Evolutionary conservation across 2,113 vertebrate genomes (phyloP), one percentile per base, ranked within the genome.

Genomic region (Puffinus mauretanicus): DNA sequence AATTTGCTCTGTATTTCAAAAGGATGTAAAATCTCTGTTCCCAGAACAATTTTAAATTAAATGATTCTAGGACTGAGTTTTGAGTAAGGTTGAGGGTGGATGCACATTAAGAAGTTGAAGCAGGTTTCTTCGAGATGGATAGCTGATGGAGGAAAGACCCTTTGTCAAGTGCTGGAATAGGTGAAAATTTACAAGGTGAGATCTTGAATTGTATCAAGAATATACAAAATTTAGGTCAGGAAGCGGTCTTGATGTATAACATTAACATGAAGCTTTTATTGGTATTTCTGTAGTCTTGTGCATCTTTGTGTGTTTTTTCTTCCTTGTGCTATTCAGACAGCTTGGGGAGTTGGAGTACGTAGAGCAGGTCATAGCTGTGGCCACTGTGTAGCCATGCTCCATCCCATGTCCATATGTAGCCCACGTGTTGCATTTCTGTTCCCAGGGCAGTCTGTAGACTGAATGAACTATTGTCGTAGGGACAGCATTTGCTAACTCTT

Each of bases 331-430:
- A 2, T 90, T 76, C 16, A 0, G 0, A 4, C 38, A 42, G 15
- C 14, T 1, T 32, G n/a, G 30, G 38, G 19, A 52, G 16, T 8
- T 72, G 77, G 15, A 21, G 27, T 19, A 11, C 0, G 1, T 27
- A 9, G 42, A 54, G n/a, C 55, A 13, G 17, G 13, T 70, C 10
- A 2, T 34, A n/a, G 49, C 62, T 44, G 17, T 49, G 64, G 51
- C 46, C n/a, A 0, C 29, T 24, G 22, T 9, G 13, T 70, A 30
- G 30, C 47, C 10, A 0, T 10, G 16, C 27, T 67, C 25, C 14
- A 34, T 77, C 40, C 91, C 8, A 1, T 5, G 54, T 55, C 46
- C 36, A 18, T 32, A 16, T 5, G 1, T 29, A 27, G 36, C 60
- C 55, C 65, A 16, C 0, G 1, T 46, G 40, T 36, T 13, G 2